Evolutionary conservation across 1,140 invertebrate species (phyloP), one percentile per base, ranked within the genome.

Genomic region (Penaeus indicus): DNA sequence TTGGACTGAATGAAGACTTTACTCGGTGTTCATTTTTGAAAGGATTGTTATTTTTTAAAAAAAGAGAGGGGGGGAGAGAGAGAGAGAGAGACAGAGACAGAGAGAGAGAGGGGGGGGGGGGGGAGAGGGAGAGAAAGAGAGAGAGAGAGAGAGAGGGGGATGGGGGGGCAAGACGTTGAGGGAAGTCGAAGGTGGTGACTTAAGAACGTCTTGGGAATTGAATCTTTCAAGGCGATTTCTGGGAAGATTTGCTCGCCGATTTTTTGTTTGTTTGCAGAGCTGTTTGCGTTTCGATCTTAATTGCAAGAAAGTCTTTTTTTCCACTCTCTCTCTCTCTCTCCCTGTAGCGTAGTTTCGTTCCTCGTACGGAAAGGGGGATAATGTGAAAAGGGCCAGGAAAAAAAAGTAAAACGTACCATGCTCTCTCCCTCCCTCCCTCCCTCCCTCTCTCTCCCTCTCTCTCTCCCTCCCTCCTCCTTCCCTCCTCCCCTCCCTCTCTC

Each of bases 51-150:
- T 54, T 13, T 54, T 54, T 47, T 2, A 18, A 80, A 80, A 8
- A 38, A 79, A 5, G 60, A 22, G 25, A 79, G 38, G 3, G 25
- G n/a, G 18, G n/a, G 42, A 77, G 75, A 32, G 27, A 78, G 27
- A 27, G 27, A 78, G 75, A 78, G 27, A 78, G 22, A n/a, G 72
- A 77, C 10, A 77, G 22, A 77, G 72, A 77, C 0, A 25, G n/a
- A 77, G n/a, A 77, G 72, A 77, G 72, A 77, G 72, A 77, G 72
- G n/a, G 72, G n/a, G 72, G n/a, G 72, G n/a, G 72, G 72, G 10
- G 72, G 8, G n/a, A 77, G 72, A 77, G n/a, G 10, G 72, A 77
- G 75, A 32, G 27, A 78, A 7, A 27, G 27, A 78, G 75, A 78
- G 27, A 78, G 22, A n/a, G 72, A 77, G 72, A 77, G 22, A 77